Evolutionary conservation across 2,888 invertebrate species (phyloP), one percentile per base, ranked within the genome.

Genomic region (Orchesellides sinensis): DNA sequence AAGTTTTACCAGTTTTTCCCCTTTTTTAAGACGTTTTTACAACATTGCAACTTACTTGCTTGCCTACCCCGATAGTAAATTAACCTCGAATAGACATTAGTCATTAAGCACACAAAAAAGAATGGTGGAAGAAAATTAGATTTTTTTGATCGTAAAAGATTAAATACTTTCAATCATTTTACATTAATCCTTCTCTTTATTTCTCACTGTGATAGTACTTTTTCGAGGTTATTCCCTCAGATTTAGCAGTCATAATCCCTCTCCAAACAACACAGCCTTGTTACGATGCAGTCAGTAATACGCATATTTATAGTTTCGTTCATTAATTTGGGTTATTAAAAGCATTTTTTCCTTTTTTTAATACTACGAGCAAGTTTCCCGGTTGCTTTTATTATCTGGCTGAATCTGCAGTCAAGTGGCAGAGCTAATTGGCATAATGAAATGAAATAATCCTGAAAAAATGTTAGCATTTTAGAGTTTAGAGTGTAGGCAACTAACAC

Each of bases 361-460:
- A 47, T 3, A 17, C 49, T 17, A 4, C 1, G 6, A 2, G 5
- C 49, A 6, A 54, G 25, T n/a, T 25, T 14, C 23, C 19, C 2
- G n/a, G n/a, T 54, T 21, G 1, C 25, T 54, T 25, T 25, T 54
- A n/a, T n/a, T n/a, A 54, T 54, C 25, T n/a, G n/a, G n/a, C n/a
- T n/a, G n/a, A 25, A 49, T 40, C 65, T 59, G 40, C n/a, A 40
- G 54, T 47, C 40, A 40, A 65, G n/a, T 35, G 27, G 54, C 2
- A 32, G 23, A 54, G 65, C 35, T 74, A 74, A 74, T 74, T 65
- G 74, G 74, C 14, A 54, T 40, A 74, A 65, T 65, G 65, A 65
- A 74, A 54, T 40, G 65, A 65, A 74, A 65, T 65, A 74, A 74
- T 54, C 54, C 52, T 19, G 40, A 12, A 21, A 32, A 65, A 52